Base-by-base conservation (phyloP, 2,888 invertebrate species). In the Sinelater perroti region DNA sequence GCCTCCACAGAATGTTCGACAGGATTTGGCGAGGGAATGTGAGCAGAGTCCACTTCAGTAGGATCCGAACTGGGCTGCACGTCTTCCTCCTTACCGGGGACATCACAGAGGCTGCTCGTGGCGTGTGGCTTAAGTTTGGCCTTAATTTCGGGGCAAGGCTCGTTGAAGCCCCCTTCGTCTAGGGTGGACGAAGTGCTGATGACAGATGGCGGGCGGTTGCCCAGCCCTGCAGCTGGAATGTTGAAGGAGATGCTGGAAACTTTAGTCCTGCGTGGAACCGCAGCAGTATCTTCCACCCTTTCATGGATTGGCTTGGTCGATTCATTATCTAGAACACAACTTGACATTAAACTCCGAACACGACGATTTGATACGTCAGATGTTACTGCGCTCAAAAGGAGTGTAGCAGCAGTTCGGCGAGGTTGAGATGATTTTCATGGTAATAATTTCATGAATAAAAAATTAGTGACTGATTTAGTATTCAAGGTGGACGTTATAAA, bases 151-250 rank as follows among this genome's bases (percentile, higher is more conserved):
- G 87, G 87, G 60, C 85, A 85, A 16, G 87, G 87, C 76, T 88
- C 88, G 77, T 88, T 87, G 79, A 87, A 87, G 44, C 88, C 87
- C 47, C 87, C 87, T 67, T 88, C 88, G 75, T 88, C 88, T 14
- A 70, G 65, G 5, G 76, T 73, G 13, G 74, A 64, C 2, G 40
- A 42, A 14, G 85, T 84, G 67, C 89, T 89, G 44, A 89, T 83
- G 58, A 89, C 84, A 61, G 89, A 89, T 8, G 88, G 80, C 69
- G 83, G 85, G 63, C 82, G 84, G 56, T 80, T 86, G 67, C 85
- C 85, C 63, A 85, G 70, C 17, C 85, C 86, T 13, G 85, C 85
- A 8, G 86, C 85, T 61, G 85, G 85, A 72, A 87, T 80, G 74
- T 85, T 85, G 45, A 87, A 76, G 16, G 83, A 84, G 64, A 86